Conservation (phyloP, 2,888 invertebrate genomes). For the Chymomyza caudatula region DNA sequence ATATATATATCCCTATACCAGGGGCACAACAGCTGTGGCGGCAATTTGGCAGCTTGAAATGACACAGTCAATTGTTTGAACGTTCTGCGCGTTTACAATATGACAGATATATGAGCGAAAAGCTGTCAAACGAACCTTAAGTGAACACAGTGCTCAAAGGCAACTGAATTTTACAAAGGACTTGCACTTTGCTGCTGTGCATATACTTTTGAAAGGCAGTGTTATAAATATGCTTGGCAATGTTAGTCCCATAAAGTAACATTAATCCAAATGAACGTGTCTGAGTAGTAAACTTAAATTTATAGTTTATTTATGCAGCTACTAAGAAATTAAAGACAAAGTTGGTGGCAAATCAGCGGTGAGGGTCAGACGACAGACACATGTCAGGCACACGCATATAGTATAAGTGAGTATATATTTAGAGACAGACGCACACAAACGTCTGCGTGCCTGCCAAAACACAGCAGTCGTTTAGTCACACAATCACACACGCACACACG, state of each 20-base stretch:
- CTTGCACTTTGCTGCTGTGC: not conserved
- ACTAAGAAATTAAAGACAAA: constrained; percentile 65
- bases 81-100: too few species aligned
- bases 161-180: not conserved
- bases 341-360: not conserved
- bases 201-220: not conserved
- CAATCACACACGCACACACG: not conserved
- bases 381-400: constrained; percentile 42
- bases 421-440: not conserved
- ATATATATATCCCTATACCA: too few species aligned
- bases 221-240: not conserved
- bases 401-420: not conserved
- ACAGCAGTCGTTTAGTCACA: not conserved
- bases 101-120: too few species aligned
- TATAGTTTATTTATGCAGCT: constrained; percentile 72
- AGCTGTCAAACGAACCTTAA: too few species aligned
- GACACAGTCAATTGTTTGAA: too few species aligned
- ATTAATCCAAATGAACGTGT: constrained; percentile 23
- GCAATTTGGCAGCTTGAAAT: too few species aligned
- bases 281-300: constrained; percentile 59
- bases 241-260: not conserved
- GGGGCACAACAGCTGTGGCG: too few species aligned
- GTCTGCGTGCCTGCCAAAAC: not conserved
- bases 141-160: too few species aligned
- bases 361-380: constrained; percentile 42